phyloP scores from a whole-genome alignment of 2,888 invertebrate species.

The Agapetus fuscipes region DNA sequence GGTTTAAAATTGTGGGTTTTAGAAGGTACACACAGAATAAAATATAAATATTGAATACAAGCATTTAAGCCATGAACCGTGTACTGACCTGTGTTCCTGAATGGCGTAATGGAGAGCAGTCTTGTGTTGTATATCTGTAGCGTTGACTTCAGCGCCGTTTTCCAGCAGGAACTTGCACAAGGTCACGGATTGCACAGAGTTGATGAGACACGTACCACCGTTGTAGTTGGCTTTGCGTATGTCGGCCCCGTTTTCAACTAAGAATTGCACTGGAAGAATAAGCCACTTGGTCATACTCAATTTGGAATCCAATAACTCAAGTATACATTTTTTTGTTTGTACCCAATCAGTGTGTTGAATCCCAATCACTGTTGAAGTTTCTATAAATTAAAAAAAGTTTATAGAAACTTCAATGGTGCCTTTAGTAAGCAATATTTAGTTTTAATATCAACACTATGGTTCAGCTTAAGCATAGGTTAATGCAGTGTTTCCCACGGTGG shows the following conservation, averaged over 20 bases:
- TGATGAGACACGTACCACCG: conserved; percentile 89
- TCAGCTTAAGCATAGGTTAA: no score
- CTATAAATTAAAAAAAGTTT: background rate
- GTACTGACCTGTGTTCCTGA: conserved; percentile 55
- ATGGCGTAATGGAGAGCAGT: conserved; percentile 93
- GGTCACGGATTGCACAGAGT: conserved; percentile 78
- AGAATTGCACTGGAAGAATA: conserved; percentile 56
- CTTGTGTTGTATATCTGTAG: conserved; percentile 80
- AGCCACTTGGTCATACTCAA: no score
- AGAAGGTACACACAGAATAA: no score
- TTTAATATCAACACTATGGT: no score
- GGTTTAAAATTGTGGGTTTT: no score
- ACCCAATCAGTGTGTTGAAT: background rate
- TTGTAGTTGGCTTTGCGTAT: conserved; percentile 77
- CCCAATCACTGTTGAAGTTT: background rate
- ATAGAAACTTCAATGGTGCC: no score
- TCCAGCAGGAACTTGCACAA: conserved; percentile 71
- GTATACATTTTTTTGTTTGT: background rate
- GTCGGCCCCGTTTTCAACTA: conserved; percentile 73
- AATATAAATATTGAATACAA: no score
- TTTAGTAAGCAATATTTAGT: no score
- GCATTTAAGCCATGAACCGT: no score
- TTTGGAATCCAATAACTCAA: no score
- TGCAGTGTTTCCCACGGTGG: no score
- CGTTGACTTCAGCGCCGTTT: conserved; percentile 77